Base-by-base conservation (phyloP, 2,888 invertebrate genomes). In the Blastobasis lacticolella region DNA sequence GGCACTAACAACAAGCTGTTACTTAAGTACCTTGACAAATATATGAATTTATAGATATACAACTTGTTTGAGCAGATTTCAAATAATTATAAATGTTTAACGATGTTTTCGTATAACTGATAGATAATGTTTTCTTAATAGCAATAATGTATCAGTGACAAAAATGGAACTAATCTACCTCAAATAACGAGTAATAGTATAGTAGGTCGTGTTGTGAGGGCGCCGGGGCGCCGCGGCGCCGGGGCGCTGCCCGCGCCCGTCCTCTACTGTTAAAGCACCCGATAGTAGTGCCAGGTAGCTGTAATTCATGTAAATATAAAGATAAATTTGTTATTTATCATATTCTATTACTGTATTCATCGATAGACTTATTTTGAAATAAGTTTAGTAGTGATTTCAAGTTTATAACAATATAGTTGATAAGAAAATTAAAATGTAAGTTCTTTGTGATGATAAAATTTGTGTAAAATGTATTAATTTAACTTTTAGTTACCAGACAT, bases 261-360 rank as follows among this genome's bases (percentile, higher is more conserved):
- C 23, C 40, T 40, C 40, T 40, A 75, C 74, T 78, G 81, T 81
- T 82, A 73, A 73, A 80, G 72, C 78, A 80, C 77, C 73, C 73
- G 75, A 66, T 80, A 78, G 81, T 78, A 78, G 77, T 71, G 76
- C 73, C 73, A 68, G 66, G 71, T 83, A 81, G 80, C 71, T 69
- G 75, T 73, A 69, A 76, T 69, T 72, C 69, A 73, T 86, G 86
- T 87, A 87, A 75, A 87, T 86, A 87, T 73, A 59, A 76, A 71
- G 74, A 73, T 77, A 72, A 75, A 80, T 81, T 83, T 85, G 86
- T 87, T 87, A 87, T 85, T 84, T 84, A 82, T 78, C 82, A 79
- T 81, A 79, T 79, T 83, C 75, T 81, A 81, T 82, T 79, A 78
- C 76, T 71, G 75, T 78, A 82, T 66, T 78, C 77, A 77, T 81